These are phyloP conservation scores for Tenualosa ilisha DNA, from an alignment of 2,797 vertebrate genomes.

Conservation along the genomic window DNA sequence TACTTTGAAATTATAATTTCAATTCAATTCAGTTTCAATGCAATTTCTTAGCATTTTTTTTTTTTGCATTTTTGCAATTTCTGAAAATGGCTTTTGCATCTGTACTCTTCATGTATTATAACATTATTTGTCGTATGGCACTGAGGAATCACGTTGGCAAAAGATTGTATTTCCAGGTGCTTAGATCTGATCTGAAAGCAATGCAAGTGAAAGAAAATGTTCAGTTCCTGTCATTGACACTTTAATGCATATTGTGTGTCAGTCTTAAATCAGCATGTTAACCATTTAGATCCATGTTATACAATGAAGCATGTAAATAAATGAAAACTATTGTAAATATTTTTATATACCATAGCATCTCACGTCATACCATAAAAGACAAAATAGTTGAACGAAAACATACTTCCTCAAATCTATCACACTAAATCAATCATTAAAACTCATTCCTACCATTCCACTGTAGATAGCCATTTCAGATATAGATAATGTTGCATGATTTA, in stretches of 20 bases:
- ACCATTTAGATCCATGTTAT: not conserved
- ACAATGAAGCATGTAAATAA: slow-evolving; percentile 33
- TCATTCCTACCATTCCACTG: not conserved
- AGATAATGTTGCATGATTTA: slow-evolving; percentile 1
- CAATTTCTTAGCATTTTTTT: too few relatives aligned
- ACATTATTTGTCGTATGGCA: not conserved
- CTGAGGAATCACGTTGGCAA: not conserved
- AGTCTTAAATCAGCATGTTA: slow-evolving; percentile 2
- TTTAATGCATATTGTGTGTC: slow-evolving; percentile 6
- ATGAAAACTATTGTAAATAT: slow-evolving; percentile 18
- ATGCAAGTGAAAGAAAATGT: slow-evolving; percentile 4
- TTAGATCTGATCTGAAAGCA: not conserved
- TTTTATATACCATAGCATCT: not conserved
- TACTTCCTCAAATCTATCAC: not conserved
- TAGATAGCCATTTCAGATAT: not conserved
- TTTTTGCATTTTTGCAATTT: too few relatives aligned
- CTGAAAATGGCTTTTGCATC: too few relatives aligned
- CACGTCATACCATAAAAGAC: not conserved
- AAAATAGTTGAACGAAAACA: not conserved
- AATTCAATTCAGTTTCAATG: too few relatives aligned
- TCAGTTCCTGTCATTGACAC: not conserved
- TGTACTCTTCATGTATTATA: too few relatives aligned
- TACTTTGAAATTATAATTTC: too few relatives aligned
- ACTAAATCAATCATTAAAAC: not conserved
- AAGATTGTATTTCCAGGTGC: slow-evolving; percentile 2